Conservation (phyloP, 2,888 invertebrate species). For the Arctia plantaginis region DNA sequence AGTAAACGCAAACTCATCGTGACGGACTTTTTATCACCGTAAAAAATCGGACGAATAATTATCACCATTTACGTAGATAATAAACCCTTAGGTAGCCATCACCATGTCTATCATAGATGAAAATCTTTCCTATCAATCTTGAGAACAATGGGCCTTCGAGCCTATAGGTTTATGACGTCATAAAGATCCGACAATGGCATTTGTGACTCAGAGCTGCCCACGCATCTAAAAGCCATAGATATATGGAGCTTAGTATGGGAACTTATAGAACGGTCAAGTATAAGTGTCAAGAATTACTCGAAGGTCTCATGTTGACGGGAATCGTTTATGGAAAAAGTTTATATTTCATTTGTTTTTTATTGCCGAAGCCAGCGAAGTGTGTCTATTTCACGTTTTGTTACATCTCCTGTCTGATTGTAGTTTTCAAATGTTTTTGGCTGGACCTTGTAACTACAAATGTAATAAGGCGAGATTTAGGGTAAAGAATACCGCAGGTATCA, state of each 20-base stretch:
- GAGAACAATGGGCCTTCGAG: slow-evolving; percentile 17
- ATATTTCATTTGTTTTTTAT: not conserved
- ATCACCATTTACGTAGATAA: not conserved
- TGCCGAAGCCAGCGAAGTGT: not conserved
- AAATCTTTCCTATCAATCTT: slow-evolving; percentile 33
- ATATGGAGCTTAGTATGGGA: slow-evolving; percentile 9
- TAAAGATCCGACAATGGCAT: slow-evolving; percentile 27
- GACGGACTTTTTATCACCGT: not conserved
- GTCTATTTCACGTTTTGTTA: not conserved
- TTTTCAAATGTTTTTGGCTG: not conserved
- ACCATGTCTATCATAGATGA: slow-evolving; percentile 21
- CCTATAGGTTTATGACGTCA: slow-evolving; percentile 43
- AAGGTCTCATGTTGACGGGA: not conserved
- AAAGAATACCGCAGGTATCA: no score
- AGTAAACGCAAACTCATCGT: not conserved
- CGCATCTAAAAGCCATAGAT: slow-evolving; percentile 3
- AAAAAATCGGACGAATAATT: slow-evolving; percentile 4
- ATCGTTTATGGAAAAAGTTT: not conserved
- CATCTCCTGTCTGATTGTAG: not conserved
- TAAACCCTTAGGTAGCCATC: slow-evolving; percentile 11
- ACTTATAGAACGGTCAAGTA: not conserved
- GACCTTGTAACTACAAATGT: not conserved
- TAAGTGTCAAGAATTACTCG: slow-evolving; percentile 9
- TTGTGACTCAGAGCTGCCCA: slow-evolving; percentile 19
- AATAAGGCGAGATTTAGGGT: no score